phyloP scores from a whole-genome alignment of 2,888 invertebrate species.

The Palloptera scutellata region DNA sequence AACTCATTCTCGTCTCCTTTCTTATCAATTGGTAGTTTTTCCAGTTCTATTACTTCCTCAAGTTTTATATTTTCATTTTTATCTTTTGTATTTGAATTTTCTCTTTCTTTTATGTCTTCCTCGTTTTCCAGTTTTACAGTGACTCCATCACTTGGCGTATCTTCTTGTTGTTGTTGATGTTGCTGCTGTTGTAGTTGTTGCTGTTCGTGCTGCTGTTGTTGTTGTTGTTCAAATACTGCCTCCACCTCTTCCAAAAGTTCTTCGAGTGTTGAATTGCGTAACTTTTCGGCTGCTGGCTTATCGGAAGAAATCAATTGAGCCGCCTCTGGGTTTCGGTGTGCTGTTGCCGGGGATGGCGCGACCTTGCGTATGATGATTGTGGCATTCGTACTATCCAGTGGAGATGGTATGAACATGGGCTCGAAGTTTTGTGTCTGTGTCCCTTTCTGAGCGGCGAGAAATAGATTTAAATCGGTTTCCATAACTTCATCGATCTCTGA shows the following conservation, averaged over 20 bases:
- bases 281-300: conserved; percentile 44
- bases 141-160: conserved; percentile 33
- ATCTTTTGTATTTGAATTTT: conserved; percentile 27
- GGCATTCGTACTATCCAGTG: conserved; percentile 71
- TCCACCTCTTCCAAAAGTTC: conserved; percentile 40
- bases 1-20: conserved; percentile 27
- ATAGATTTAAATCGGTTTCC: conserved; percentile 60
- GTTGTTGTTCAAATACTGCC: too few relatives aligned
- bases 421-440: conserved; percentile 73
- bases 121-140: conserved; percentile 22
- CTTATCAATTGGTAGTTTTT: conserved; percentile 10
- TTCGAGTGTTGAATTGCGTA: conserved; percentile 62
- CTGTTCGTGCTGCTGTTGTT: too few relatives aligned
- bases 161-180: conserved; percentile 17
- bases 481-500: conserved; percentile 60
- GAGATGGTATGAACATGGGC: conserved; percentile 84
- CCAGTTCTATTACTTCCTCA: neutral
- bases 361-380: conserved; percentile 45
- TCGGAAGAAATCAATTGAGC: conserved; percentile 9
- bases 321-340: conserved; percentile 36
- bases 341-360: conserved; percentile 38
- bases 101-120: neutral
- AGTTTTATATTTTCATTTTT: conserved; percentile 29
- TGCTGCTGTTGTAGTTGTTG: too few relatives aligned
- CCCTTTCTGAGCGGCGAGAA: conserved; percentile 65